Evolutionary conservation across 2,113 vertebrate species (phyloP), one percentile per base, ranked within the genome.

Genomic region (Delphinus delphis): DNA sequence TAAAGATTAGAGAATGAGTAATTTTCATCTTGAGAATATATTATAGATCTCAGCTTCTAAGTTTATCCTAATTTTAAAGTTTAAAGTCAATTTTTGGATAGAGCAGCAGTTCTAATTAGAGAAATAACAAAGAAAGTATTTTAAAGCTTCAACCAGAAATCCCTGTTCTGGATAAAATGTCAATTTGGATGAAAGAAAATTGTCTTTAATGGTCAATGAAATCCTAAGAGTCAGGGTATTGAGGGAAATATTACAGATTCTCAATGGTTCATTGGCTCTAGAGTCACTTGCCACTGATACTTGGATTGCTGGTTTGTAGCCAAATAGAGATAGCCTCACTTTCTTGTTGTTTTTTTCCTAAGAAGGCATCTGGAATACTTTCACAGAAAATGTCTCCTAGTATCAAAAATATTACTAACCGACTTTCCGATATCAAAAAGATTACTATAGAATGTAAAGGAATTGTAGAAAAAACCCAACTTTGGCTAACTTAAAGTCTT

Each of bases 121-220:
- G 38, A 82, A 93, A 55, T 71, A 44, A 82, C 44, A 90, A 93
- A 53, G 8, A 93, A 28, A 58, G 13, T 41, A 23, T 84, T 53
- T 93, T 91, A 81, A 65, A 44, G 11, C 15, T 82, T 95, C 21
- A 77, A 82, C 26, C 60, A 2, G 77, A 65, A 95, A 96, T 68
- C 36, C 2, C 28, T 77, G 4, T 85, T 88, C 84, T 93, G 25
- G 31, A 17, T 73, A 73, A 65, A 74, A 81, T 65, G 12, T 4
- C 62, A 93, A 89, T 81, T 91, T 73, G 68, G 67, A 58, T 89
- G n/a, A 89, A 93, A 85, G 21, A 93, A 63, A 93, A 55, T 67
- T n/a, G 5, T 67, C 93, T 92, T 82, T 93, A 96, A 77, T 95
- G 79, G 12, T 50, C 33, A 86, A 8, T 28, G 14, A 65, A 67